Conservation (phyloP, 2,113 vertebrate genomes). For the Dascyllus trimaculatus region DNA sequence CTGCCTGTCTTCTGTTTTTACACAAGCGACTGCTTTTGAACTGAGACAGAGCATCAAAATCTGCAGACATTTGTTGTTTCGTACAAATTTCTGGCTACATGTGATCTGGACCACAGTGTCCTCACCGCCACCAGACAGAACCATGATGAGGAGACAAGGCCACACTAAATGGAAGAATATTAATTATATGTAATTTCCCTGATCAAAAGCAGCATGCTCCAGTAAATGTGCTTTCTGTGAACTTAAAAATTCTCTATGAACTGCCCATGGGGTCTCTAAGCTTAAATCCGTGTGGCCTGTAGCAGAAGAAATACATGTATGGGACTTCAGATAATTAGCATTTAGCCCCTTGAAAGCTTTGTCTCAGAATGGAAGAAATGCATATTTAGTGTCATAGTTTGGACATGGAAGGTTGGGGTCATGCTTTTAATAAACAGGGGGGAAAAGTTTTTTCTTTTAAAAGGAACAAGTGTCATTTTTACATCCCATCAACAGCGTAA, state of each 20-base stretch:
- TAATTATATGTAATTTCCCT: slow-evolving; percentile 27
- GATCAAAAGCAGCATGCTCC: slow-evolving; percentile 1
- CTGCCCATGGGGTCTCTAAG: not conserved
- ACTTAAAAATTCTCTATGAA: not conserved
- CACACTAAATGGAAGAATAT: slow-evolving; percentile 6
- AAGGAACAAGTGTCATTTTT: not conserved
- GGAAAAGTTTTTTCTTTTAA: too few species aligned
- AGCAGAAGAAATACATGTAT: not conserved
- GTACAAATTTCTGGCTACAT: not conserved
- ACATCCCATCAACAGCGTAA: not conserved
- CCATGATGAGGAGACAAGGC: slow-evolving; percentile 13
- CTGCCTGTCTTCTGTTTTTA: not conserved
- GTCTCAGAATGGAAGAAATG: not conserved
- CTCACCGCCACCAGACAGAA: not conserved
- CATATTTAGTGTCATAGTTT: slow-evolving; percentile 8
- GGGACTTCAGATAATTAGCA: slow-evolving; percentile 6
- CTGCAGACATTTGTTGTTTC: not conserved
- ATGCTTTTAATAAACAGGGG: too few species aligned
- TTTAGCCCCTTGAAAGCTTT: slow-evolving; percentile 3
- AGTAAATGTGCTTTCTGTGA: not conserved
- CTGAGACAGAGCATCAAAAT: not conserved
- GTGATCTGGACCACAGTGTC: not conserved
- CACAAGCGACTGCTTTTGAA: too few species aligned
- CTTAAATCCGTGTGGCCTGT: not conserved
- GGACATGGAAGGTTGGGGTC: not conserved